Conservation (phyloP, 2,113 vertebrate species). For the Cnemophilus loriae region DNA sequence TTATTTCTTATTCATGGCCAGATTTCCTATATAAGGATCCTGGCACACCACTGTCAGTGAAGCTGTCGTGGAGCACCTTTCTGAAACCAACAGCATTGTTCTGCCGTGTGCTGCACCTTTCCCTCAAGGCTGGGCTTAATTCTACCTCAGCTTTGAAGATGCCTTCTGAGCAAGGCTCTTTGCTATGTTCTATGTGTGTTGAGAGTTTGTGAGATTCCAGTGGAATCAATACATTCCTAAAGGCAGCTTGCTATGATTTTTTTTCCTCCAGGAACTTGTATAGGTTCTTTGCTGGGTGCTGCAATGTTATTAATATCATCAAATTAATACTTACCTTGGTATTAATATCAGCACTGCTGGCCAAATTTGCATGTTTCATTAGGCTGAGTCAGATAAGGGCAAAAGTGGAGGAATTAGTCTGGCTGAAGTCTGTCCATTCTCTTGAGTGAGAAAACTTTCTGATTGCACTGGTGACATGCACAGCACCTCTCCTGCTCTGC, state of each 20-base stretch:
- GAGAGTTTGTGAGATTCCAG: background rate
- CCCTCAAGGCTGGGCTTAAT: background rate
- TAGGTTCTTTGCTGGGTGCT: background rate
- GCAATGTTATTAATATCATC: background rate
- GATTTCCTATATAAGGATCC: background rate
- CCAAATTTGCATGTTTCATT: background rate
- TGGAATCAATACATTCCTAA: background rate
- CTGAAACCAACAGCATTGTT: background rate
- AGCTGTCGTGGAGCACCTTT: background rate
- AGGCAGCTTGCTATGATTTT: background rate
- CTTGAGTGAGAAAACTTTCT: background rate
- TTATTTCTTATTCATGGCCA: background rate
- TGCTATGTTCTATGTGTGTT: fast-evolving
- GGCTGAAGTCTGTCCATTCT: background rate
- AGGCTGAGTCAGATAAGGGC: background rate
- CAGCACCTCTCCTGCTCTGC: background rate
- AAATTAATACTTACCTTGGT: background rate
- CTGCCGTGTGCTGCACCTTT: background rate
- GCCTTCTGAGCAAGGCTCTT: background rate
- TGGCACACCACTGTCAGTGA: background rate
- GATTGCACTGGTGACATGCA: background rate
- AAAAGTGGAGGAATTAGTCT: background rate
- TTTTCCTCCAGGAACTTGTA: background rate
- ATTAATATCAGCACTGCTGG: background rate
- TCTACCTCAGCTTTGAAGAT: background rate